A percentile compares a stretch with the other conserved stretches of the same genome.
These are phyloP conservation scores for Murina feae DNA, from an alignment of 2,113 vertebrate genomes.

Conservation along the genomic window DNA sequence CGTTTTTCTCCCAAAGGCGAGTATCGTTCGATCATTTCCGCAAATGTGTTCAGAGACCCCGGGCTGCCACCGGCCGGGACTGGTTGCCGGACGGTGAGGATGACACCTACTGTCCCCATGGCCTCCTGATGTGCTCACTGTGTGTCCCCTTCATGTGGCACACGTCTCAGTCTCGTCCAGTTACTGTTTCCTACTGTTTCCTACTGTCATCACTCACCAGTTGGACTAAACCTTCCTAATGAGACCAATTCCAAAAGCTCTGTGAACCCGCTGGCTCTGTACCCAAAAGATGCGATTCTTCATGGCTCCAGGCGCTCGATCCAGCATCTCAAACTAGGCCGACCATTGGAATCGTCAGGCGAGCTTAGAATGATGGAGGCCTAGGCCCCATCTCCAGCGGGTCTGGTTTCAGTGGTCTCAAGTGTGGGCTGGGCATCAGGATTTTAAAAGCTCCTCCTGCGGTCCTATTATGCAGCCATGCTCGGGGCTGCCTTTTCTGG, in stretches of 20 bases:
- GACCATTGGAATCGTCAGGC: neutral
- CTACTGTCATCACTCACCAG: neutral
- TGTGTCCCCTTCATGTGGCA: neutral
- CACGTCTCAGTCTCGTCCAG: neutral
- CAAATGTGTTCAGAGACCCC: neutral
- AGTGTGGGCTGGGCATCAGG: neutral
- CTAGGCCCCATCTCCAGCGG: neutral
- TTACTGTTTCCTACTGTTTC: neutral
- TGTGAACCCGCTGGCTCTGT: neutral
- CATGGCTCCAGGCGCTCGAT: neutral
- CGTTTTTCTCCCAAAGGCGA: neutral
- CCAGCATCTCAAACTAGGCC: neutral
- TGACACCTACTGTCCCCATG: fast-evolving
- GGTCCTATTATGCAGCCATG: neutral
- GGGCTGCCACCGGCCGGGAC: neutral
- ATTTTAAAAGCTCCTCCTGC: neutral
- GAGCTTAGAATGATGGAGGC: neutral
- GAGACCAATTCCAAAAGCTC: neutral
- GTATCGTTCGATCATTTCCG: neutral
- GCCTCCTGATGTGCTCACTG: neutral
- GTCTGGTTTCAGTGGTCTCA: neutral
- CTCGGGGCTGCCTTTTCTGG: neutral
- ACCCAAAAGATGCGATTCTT: neutral
- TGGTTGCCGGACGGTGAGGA: neutral
- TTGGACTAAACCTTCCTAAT: neutral